phyloP scores from a whole-genome alignment of 2,113 vertebrate species.

The Alethe castanea region DNA sequence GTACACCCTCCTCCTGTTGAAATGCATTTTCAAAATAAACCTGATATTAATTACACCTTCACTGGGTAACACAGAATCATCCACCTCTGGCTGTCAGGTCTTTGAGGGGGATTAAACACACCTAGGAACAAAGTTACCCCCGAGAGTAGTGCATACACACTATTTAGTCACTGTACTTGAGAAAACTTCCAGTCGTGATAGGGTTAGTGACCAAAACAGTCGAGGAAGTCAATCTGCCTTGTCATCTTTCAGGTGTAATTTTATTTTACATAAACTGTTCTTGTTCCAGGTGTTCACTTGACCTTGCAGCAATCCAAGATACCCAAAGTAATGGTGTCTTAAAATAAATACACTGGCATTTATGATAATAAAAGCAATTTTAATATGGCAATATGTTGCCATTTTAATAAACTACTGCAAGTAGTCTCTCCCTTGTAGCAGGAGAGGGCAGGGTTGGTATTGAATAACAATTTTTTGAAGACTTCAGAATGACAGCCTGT shows the following conservation, averaged over 20 bases:
- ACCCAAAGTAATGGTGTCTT: not conserved
- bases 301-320: not conserved
- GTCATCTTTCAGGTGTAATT: not conserved
- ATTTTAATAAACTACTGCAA: not conserved
- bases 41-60: not conserved
- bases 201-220: not conserved
- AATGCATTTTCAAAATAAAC: not conserved
- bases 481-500: not conserved
- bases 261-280: not conserved
- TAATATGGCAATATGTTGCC: not conserved
- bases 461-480: not conserved
- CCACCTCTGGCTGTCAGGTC: not conserved
- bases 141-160: not conserved
- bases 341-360: not conserved
- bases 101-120: not conserved
- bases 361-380: not conserved
- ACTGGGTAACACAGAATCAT: not conserved
- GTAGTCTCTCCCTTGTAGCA: not conserved
- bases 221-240: not conserved
- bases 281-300: not conserved
- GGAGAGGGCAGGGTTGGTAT: not conserved
- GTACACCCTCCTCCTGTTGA: not conserved
- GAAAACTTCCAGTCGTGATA: not conserved
- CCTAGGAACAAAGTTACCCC: not conserved
- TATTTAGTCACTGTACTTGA: not conserved